These are phyloP conservation scores for Ornithorhynchus anatinus DNA, from an alignment of 2,113 vertebrate species.

Conservation along the genomic window DNA sequence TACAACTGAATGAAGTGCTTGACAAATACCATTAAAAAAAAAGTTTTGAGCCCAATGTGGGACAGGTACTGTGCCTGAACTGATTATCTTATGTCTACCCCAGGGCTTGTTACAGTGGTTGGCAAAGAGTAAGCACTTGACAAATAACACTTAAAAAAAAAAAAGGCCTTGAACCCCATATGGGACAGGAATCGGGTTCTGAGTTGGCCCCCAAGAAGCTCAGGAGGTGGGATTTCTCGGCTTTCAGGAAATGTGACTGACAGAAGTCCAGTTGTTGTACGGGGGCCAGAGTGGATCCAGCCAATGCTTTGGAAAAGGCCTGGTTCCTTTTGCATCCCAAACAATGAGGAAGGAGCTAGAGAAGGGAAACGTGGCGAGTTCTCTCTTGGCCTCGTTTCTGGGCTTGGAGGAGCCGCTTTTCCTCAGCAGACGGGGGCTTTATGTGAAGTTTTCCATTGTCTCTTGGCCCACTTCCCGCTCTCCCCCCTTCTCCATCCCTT, in stretches of 20 bases:
- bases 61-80: no score
- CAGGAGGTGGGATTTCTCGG: neutral
- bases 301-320: neutral
- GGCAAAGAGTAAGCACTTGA: no score
- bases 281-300: no score
- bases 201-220: neutral
- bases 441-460: conserved; percentile 23
- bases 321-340: neutral
- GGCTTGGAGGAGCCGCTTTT: neutral
- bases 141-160: no score
- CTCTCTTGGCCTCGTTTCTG: neutral
- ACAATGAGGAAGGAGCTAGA: neutral
- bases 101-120: no score
- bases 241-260: neutral
- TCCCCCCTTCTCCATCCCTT: conserved; percentile 2
- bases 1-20: no score
- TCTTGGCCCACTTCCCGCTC: conserved; percentile 6
- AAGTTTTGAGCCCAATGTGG: no score
- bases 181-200: no score
- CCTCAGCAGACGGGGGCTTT: conserved; percentile 12
- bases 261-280: neutral
- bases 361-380: neutral
- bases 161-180: no score
- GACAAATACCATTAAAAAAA: no score
- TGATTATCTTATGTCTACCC: no score